phyloP scores from a whole-genome alignment of 2,888 invertebrate genomes.

The Epiblema foenella region DNA sequence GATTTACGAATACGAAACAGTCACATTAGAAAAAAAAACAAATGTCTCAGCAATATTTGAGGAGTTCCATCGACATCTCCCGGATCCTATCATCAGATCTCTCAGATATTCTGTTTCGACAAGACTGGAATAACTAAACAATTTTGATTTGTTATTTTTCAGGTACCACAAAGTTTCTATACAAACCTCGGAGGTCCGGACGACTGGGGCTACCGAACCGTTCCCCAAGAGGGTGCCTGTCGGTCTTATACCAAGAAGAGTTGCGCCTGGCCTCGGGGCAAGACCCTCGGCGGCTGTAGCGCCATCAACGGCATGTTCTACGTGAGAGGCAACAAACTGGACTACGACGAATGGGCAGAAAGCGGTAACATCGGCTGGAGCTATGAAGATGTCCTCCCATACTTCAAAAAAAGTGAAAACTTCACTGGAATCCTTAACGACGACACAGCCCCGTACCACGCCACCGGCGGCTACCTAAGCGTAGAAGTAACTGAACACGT shows the following conservation, averaged over 20 bases:
- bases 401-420: conserved; percentile 82
- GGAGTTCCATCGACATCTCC: too few species aligned
- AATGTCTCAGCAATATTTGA: too few species aligned
- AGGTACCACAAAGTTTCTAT: conserved; percentile 62
- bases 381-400: conserved; percentile 80
- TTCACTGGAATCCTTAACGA: conserved; percentile 50
- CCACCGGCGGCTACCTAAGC: conserved; percentile 68
- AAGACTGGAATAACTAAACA: background rate
- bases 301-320: conserved; percentile 85
- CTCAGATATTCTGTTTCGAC: too few species aligned
- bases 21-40: too few species aligned
- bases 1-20: background rate
- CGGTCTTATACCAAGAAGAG: conserved; percentile 67
- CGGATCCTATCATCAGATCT: too few species aligned
- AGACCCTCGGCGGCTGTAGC: conserved; percentile 85
- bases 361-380: conserved; percentile 84
- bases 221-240: conserved; percentile 72
- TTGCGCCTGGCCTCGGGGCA: conserved; percentile 87
- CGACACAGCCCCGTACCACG: conserved; percentile 62
- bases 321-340: conserved; percentile 80
- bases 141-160: conserved; percentile 46
- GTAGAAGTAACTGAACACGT: conserved; percentile 59
- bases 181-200: conserved; percentile 58
- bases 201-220: conserved; percentile 85
- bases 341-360: conserved; percentile 84